Conservation (phyloP, 1,140 invertebrate species). For the Dendrolimus punctatus region DNA sequence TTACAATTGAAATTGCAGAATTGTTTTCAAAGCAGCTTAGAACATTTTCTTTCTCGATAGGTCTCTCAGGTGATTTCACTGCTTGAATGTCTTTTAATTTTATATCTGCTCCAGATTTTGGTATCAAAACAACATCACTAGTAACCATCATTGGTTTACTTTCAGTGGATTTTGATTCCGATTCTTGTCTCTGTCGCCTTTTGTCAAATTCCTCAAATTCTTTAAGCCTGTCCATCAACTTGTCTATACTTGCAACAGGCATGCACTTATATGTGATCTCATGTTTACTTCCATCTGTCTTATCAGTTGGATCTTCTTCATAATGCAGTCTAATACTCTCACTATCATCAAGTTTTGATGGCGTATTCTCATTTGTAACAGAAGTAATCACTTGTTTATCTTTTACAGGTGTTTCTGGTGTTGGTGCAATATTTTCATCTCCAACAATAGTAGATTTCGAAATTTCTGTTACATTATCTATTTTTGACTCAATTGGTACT, state of each 20-base stretch:
- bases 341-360: slow-evolving; percentile 57
- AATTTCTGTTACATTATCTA: no score
- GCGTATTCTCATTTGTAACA: slow-evolving; percentile 54
- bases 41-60: slow-evolving; percentile 65
- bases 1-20: slow-evolving; percentile 67
- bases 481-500: slow-evolving; percentile 2
- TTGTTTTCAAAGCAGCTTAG: slow-evolving; percentile 70
- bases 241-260: slow-evolving; percentile 58
- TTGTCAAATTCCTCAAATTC: slow-evolving; percentile 69
- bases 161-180: slow-evolving; percentile 49
- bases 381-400: slow-evolving; percentile 53
- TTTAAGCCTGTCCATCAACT: slow-evolving; percentile 66
- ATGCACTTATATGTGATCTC: slow-evolving; percentile 53
- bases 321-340: slow-evolving; percentile 62
- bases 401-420: slow-evolving; percentile 55
- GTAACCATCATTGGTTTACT: slow-evolving; percentile 60
- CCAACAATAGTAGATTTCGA: slow-evolving; percentile 26
- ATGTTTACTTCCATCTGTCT: slow-evolving; percentile 46
- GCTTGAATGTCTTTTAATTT: slow-evolving; percentile 65
- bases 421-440: slow-evolving; percentile 40
- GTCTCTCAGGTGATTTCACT: slow-evolving; percentile 54
- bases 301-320: slow-evolving; percentile 54
- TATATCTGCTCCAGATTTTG: slow-evolving; percentile 62
- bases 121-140: slow-evolving; percentile 65
- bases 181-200: slow-evolving; percentile 63